Conservation (phyloP, 2,113 vertebrate species). For the Dipodomys stephensi region DNA sequence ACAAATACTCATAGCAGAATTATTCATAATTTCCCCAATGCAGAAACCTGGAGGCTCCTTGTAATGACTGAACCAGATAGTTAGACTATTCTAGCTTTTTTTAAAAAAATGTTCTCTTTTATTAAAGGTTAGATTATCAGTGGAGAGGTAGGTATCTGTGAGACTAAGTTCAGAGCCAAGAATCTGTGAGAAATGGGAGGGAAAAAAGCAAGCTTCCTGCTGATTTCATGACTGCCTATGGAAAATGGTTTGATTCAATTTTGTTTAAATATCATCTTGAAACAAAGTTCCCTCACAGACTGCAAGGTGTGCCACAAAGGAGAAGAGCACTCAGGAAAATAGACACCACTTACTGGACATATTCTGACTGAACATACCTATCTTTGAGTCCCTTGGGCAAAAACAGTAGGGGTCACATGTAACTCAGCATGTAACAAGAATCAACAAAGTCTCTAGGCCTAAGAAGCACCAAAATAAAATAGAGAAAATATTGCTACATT, state of each 20-base stretch:
- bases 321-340: neutral
- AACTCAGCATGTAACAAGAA: neutral
- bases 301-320: neutral
- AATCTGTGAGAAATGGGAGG: neutral
- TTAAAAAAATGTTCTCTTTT: neutral
- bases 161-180: neutral
- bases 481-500: neutral
- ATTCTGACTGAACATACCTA: neutral
- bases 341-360: neutral
- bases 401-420: neutral
- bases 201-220: neutral
- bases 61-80: neutral
- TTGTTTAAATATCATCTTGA: neutral
- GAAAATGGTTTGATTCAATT: neutral
- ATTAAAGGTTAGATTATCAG: neutral
- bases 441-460: neutral
- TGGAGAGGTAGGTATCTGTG: neutral
- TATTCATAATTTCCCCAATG: too few relatives aligned
- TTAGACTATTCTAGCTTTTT: neutral
- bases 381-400: neutral
- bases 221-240: neutral
- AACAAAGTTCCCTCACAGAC: slow-evolving; percentile 8
- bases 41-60: neutral
- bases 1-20: too few relatives aligned
- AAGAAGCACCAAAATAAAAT: neutral